phyloP scores from a whole-genome alignment of 1,140 invertebrate species.

The Drosophila littoralis region DNA sequence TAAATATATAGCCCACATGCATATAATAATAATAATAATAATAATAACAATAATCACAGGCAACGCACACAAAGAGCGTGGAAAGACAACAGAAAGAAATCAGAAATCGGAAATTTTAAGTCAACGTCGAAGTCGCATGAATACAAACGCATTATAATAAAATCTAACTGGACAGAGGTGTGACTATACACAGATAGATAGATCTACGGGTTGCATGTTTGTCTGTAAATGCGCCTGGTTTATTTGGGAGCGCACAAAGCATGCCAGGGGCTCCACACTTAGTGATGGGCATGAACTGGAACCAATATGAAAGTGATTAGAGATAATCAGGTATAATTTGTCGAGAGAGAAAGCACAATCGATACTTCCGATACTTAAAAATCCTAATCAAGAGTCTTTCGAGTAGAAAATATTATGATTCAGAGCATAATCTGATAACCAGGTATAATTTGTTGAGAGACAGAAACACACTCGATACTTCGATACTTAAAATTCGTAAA shows the following conservation, averaged over 20 bases:
- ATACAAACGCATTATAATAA: slow-evolving; percentile 9
- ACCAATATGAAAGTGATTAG: no score
- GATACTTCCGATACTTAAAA: no score
- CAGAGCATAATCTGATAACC: no score
- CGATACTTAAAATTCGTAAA: no score
- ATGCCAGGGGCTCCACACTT: not conserved
- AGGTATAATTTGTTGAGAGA: no score
- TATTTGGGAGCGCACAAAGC: slow-evolving; percentile 4
- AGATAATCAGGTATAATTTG: no score
- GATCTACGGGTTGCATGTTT: slow-evolving; percentile 1
- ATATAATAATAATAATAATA: not conserved
- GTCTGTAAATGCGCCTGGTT: not conserved
- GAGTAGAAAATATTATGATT: no score
- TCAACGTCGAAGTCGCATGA: not conserved
- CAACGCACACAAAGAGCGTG: not conserved
- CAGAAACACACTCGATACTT: no score
- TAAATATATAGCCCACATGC: not conserved
- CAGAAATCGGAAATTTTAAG: not conserved
- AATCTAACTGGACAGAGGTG: slow-evolving; percentile 16
- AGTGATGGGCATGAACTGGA: no score
- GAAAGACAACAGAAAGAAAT: slow-evolving; percentile 7
- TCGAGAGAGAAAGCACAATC: no score
- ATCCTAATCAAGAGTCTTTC: no score
- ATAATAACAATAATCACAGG: no score
- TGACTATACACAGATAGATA: slow-evolving; percentile 5